A percentile compares a stretch with the other conserved stretches of the same genome.
phyloP scores from a whole-genome alignment of 2,113 vertebrate genomes.

The Hemiscyllium ocellatum region DNA sequence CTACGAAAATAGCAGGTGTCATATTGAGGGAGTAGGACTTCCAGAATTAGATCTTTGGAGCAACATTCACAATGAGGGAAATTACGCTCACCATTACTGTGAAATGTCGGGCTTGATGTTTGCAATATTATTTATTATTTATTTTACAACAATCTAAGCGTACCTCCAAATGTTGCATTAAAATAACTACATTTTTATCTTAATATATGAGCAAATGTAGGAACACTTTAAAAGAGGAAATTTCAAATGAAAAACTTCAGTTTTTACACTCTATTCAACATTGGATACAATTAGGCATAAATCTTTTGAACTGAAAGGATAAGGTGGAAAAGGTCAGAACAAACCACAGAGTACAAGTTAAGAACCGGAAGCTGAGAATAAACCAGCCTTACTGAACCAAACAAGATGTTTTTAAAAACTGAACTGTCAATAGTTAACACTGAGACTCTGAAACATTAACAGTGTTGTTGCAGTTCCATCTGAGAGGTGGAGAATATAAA shows the following conservation, averaged over 20 bases:
- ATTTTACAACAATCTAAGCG: neutral
- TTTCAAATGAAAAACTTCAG: neutral
- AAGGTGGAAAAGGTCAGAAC: neutral
- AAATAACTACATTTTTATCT: neutral
- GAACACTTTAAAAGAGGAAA: neutral
- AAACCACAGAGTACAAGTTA: neutral
- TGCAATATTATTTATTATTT: neutral
- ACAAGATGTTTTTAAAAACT: neutral
- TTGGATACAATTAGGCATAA: neutral
- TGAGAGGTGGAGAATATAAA: no score
- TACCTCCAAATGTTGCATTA: neutral
- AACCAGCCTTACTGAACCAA: neutral
- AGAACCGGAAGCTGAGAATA: neutral
- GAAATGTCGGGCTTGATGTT: neutral
- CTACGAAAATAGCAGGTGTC: no score
- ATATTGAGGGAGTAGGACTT: no score
- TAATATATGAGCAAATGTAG: no score
- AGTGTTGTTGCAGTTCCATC: no score
- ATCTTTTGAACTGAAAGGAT: neutral
- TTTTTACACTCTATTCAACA: neutral
- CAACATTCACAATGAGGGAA: no score
- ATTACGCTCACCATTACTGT: no score
- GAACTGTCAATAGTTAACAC: neutral
- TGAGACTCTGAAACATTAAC: neutral
- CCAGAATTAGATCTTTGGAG: no score